Percentiles rank a stretch among this genome's conserved stretches.
phyloP scores from a whole-genome alignment of 2,797 vertebrate genomes.

The Columba guinea region DNA sequence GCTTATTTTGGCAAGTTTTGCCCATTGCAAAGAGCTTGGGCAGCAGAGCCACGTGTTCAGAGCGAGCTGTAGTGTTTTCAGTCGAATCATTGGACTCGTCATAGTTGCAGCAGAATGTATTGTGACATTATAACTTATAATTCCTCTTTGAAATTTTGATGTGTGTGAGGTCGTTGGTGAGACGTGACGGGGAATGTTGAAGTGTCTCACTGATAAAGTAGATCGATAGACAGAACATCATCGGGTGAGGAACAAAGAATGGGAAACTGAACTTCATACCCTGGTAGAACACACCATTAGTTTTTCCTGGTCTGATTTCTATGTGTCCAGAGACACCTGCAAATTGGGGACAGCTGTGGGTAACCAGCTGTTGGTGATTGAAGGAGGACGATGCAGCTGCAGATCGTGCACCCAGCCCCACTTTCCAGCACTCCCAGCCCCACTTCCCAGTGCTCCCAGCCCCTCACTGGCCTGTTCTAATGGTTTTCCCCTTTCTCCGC shows the following conservation, averaged over 20 bases:
- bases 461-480: too few species aligned
- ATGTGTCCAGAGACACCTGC: not conserved
- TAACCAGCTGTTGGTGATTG: not conserved
- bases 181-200: not conserved
- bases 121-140: not conserved
- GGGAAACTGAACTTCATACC: not conserved
- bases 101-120: not conserved
- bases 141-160: not conserved
- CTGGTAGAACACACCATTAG: not conserved
- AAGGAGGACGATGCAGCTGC: not conserved
- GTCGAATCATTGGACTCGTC: not conserved
- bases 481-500: not conserved
- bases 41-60: not conserved
- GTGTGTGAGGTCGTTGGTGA: not conserved
- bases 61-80: not conserved
- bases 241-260: not conserved
- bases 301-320: not conserved
- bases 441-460: not conserved
- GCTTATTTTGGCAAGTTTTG: not conserved
- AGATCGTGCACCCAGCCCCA: accelerated
- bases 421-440: not conserved
- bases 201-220: not conserved
- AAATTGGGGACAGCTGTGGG: not conserved
- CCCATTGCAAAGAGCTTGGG: not conserved
- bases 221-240: not conserved